Percentiles rank a stretch among this genome's conserved stretches.
phyloP scores from a whole-genome alignment of 2,113 vertebrate species.

The Micronycteris hirsuta region DNA sequence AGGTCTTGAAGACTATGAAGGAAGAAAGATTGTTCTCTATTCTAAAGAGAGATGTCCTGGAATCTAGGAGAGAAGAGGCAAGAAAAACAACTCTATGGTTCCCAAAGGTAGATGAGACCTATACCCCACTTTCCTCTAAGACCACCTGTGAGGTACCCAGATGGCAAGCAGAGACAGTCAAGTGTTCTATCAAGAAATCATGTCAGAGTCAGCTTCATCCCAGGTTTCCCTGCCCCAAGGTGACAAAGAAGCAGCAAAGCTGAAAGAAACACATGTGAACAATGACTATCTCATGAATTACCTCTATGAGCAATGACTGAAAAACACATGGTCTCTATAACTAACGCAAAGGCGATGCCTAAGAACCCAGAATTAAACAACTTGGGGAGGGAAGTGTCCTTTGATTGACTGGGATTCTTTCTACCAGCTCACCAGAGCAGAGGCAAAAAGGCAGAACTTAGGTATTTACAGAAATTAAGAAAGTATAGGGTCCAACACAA shows the following conservation, averaged over 20 bases:
- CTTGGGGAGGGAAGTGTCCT: rapidly evolving
- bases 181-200: not conserved
- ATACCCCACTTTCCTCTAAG: not conserved
- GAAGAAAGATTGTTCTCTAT: not conserved
- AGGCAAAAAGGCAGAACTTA: not conserved
- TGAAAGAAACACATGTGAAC: not conserved
- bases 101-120: not conserved
- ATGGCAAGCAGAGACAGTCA: not conserved
- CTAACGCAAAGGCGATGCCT: not conserved
- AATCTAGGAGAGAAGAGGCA: not conserved
- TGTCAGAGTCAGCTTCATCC: not conserved
- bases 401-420: not conserved
- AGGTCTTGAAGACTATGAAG: not conserved
- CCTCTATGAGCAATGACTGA: not conserved
- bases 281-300: not conserved
- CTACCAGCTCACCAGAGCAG: not conserved
- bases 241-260: not conserved
- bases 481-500: not conserved
- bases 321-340: not conserved
- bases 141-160: not conserved
- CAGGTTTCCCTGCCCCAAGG: not conserved
- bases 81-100: not conserved
- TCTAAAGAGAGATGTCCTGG: not conserved
- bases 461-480: not conserved
- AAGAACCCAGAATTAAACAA: not conserved